These are phyloP conservation scores for Lagria hirta DNA, from an alignment of 2,888 invertebrate species.

Conservation along the genomic window DNA sequence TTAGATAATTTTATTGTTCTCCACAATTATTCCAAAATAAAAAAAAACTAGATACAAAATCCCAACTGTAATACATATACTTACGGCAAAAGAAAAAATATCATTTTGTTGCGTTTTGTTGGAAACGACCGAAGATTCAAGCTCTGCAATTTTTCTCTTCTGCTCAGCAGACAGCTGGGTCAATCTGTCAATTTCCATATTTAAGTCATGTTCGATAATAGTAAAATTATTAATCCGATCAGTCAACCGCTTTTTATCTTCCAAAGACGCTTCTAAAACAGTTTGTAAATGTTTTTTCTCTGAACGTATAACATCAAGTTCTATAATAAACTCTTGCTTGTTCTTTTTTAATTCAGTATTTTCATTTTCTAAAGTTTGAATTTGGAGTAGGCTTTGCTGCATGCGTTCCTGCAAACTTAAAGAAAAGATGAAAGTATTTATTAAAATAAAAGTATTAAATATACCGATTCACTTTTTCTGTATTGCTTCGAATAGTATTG, in stretches of 20 bases:
- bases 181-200: constrained; percentile 57
- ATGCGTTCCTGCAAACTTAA: constrained; percentile 54
- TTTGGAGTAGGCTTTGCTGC: constrained; percentile 53
- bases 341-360: constrained; percentile 53
- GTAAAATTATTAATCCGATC: constrained; percentile 63
- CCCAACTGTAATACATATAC: no score
- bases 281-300: constrained; percentile 63
- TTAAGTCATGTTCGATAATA: constrained; percentile 60
- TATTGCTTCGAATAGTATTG: constrained; percentile 64
- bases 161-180: constrained; percentile 52
- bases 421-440: not conserved
- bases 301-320: constrained; percentile 56
- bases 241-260: constrained; percentile 61
- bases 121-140: constrained; percentile 46
- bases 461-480: constrained; percentile 55
- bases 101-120: constrained; percentile 26
- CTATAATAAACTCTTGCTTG: constrained; percentile 54
- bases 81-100: no score
- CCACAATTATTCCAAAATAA: no score
- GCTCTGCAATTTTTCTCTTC: constrained; percentile 54
- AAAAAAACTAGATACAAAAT: no score
- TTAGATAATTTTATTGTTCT: no score
- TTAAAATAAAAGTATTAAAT: constrained; percentile 10
- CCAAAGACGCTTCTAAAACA: constrained; percentile 57
- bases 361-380: constrained; percentile 56